Base-by-base conservation (phyloP, 2,888 invertebrate genomes). In the Lutraria lutraria region DNA sequence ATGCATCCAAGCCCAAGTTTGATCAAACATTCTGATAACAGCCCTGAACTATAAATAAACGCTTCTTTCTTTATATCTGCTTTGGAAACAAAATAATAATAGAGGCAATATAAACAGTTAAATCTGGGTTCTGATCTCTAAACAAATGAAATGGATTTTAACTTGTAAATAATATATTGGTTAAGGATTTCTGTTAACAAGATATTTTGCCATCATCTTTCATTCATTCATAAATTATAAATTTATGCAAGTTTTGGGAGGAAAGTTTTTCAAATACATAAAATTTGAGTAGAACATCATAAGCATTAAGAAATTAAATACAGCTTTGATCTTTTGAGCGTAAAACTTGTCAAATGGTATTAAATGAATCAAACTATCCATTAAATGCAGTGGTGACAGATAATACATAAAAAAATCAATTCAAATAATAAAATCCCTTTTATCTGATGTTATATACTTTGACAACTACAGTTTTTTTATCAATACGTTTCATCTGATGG, bases 381-480 rank as follows among this genome's bases (percentile, higher is more conserved):
- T 68, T 68, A 25, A n/a, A 10, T 25, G 25, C n/a, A 12, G 10
- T 68, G 63, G 12, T 68, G 63, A 68, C 63, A 68, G 63, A 8
- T 68, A 60, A n/a, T 10, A 12, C n/a, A 68, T 25, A 68, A 25
- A n/a, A 63, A 68, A 6, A 68, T 68, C 63, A 68, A 68, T 25
- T 68, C 25, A 0, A 68, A 68, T 68, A n/a, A 68, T 68, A 68
- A 68, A 68, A 68, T 12, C 25, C 3, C 31, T 31, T 15, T 31
- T 15, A 76, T 76, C 76, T 76, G 13, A 76, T 76, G 31, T 19
- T 16, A 31, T 76, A 31, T 15, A 6, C 1, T 13, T 31, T 31
- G 76, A 76, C 31, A 76, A 31, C 19, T 76, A 34, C 31, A 31
- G 31, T 31, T 76, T 76, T 72, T 76, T 76, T 76, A 76, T 76